A percentile compares a stretch with the other conserved stretches of the same genome.
Conservation (phyloP, 1,140 invertebrate genomes). For the Zaprionus tsacasi region DNA sequence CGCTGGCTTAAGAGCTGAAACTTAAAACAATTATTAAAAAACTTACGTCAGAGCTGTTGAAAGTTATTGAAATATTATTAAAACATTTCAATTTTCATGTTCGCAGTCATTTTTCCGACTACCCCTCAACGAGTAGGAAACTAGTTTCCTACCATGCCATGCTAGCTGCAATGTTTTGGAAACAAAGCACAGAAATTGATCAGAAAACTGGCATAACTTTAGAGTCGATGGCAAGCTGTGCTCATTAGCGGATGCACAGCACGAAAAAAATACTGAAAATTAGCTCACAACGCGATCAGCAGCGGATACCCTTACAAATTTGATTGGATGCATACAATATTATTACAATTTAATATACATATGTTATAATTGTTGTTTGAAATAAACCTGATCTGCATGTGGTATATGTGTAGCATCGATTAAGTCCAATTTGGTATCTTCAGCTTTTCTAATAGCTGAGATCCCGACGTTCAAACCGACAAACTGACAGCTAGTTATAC, state of each 20-base stretch:
- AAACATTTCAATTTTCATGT: constrained; percentile 77
- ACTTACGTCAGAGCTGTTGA: constrained; percentile 73
- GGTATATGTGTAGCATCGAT: no score
- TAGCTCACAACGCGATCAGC: background rate
- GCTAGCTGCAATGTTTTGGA: constrained; percentile 63
- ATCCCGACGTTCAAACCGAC: no score
- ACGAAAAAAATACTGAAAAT: background rate
- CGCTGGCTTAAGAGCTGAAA: constrained; percentile 25
- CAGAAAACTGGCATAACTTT: constrained; percentile 60
- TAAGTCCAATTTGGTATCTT: no score
- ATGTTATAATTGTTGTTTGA: no score
- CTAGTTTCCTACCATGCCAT: constrained; percentile 48
- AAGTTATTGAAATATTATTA: constrained; percentile 65
- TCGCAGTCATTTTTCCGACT: constrained; percentile 28
- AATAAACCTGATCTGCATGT: no score
- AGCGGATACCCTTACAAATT: no score
- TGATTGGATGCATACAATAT: no score
- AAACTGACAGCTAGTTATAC: no score
- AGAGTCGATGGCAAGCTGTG: constrained; percentile 46
- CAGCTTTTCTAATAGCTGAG: no score
- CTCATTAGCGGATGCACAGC: constrained; percentile 58
- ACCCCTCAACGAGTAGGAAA: constrained; percentile 56
- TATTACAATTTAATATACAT: no score
- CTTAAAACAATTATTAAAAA: constrained; percentile 64
- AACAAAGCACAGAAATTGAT: constrained; percentile 70